A percentile compares a stretch with the other conserved stretches of the same genome.
Evolutionary conservation across 2,888 invertebrate species (phyloP).

Genomic region (Rhogogaster chlorosoma): DNA sequence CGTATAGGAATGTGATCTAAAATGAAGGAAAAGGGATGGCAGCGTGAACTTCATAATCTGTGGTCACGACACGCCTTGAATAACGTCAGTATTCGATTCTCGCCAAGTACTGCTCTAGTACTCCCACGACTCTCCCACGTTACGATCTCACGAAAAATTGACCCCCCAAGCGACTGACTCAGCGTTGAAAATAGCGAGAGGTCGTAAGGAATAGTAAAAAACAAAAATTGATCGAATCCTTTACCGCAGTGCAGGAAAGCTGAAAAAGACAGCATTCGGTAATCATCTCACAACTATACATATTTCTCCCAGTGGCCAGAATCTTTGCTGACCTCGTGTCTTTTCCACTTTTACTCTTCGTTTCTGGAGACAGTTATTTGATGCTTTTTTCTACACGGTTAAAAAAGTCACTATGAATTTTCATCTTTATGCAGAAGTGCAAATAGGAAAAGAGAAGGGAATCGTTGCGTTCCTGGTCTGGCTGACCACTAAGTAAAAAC

Average conservation of each 20-base stretch:
- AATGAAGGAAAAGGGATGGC: background rate
- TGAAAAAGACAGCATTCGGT: background rate
- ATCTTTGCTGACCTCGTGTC: background rate
- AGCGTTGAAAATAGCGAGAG: slow-evolving; percentile 27
- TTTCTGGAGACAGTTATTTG: background rate
- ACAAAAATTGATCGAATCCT: slow-evolving; percentile 25
- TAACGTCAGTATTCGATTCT: slow-evolving; percentile 42
- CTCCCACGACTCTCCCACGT: slow-evolving; percentile 36
- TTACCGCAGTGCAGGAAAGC: background rate
- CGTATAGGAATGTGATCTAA: slow-evolving; percentile 7
- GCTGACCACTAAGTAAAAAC: background rate
- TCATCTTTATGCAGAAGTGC: background rate
- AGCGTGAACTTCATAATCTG: slow-evolving; percentile 40
- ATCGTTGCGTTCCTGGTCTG: background rate
- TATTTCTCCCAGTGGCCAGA: background rate
- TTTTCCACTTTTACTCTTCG: background rate
- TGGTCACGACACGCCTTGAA: slow-evolving; percentile 44
- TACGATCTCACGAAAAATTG: slow-evolving; percentile 16
- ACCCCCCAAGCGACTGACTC: slow-evolving; percentile 38
- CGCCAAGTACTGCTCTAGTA: slow-evolving; percentile 23
- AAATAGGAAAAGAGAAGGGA: background rate
- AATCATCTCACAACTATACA: slow-evolving; percentile 7
- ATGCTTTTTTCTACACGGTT: background rate
- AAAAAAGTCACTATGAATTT: background rate
- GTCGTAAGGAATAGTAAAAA: background rate